Percentiles rank a stretch among this genome's conserved stretches.
Conservation (phyloP, 2,797 vertebrate genomes). For the Sebastes glaucus region DNA sequence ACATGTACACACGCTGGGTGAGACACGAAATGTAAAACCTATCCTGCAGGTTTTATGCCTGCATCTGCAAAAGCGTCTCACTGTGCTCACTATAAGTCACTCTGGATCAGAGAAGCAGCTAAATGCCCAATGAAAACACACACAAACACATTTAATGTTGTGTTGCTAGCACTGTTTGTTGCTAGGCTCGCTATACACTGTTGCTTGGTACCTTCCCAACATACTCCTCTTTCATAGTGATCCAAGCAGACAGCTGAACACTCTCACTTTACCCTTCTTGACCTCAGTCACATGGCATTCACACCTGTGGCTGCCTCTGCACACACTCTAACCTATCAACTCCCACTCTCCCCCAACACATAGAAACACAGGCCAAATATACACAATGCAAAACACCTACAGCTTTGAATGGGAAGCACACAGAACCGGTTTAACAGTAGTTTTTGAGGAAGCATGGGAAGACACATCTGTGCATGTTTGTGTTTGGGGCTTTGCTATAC, state of each 20-base stretch:
- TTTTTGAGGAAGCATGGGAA: neutral
- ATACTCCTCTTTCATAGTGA: conserved; percentile 76
- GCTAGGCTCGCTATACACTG: conserved; percentile 56
- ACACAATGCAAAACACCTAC: conserved; percentile 24
- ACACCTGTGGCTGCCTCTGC: conserved; percentile 79
- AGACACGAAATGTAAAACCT: neutral
- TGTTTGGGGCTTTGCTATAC: neutral
- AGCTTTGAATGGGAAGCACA: neutral
- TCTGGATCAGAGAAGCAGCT: conserved; percentile 2
- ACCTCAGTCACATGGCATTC: conserved; percentile 81
- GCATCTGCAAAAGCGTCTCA: neutral
- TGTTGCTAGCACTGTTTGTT: conserved; percentile 50
- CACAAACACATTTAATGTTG: conserved; percentile 1
- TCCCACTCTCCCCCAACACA: conserved; percentile 29
- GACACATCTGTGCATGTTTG: neutral
- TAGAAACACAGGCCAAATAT: conserved; percentile 19
- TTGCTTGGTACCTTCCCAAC: conserved; percentile 63
- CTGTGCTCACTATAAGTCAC: neutral
- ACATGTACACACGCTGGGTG: neutral
- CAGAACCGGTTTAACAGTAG: neutral
- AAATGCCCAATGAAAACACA: conserved; percentile 8
- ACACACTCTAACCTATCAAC: conserved; percentile 29
- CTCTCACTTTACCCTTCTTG: conserved; percentile 84
- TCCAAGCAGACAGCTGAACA: conserved; percentile 83
- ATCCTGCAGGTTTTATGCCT: neutral